These are phyloP conservation scores for Xestia sexstrigata DNA, from an alignment of 2,888 invertebrate genomes.

Conservation along the genomic window DNA sequence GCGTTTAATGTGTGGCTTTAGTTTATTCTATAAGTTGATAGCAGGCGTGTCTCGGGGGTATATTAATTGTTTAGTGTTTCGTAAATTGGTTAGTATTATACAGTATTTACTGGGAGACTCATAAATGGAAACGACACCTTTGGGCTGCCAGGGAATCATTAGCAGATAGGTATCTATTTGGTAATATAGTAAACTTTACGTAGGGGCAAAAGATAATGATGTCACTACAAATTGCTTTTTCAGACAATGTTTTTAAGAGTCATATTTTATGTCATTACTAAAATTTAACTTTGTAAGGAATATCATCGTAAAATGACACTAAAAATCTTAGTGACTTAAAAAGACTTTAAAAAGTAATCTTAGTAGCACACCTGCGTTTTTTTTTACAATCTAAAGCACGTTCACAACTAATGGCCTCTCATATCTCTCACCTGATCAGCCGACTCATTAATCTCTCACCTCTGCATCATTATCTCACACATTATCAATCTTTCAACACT, in stretches of 20 bases:
- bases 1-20: slow-evolving; percentile 57
- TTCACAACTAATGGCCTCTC: slow-evolving; percentile 24
- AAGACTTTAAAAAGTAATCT: slow-evolving; percentile 11
- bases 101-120: slow-evolving; percentile 26
- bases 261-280: not conserved
- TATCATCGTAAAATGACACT: not conserved
- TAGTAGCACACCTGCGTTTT: slow-evolving; percentile 33
- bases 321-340: not conserved
- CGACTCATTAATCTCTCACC: slow-evolving; percentile 59
- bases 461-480: slow-evolving; percentile 57
- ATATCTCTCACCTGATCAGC: slow-evolving; percentile 46
- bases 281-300: not conserved
- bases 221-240: not conserved
- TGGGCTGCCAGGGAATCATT: slow-evolving; percentile 32
- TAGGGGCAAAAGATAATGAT: not conserved
- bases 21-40: slow-evolving; percentile 50
- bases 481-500: slow-evolving; percentile 61
- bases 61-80: slow-evolving; percentile 54
- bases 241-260: not conserved
- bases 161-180: slow-evolving; percentile 14
- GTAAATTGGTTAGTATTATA: slow-evolving; percentile 47
- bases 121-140: slow-evolving; percentile 44
- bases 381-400: slow-evolving; percentile 21
- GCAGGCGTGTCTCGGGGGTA: slow-evolving; percentile 46
- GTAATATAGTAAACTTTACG: not conserved